Evolutionary conservation across 1,140 invertebrate species (phyloP), one percentile per base, ranked within the genome.

Genomic region (Drusus annulatus): DNA sequence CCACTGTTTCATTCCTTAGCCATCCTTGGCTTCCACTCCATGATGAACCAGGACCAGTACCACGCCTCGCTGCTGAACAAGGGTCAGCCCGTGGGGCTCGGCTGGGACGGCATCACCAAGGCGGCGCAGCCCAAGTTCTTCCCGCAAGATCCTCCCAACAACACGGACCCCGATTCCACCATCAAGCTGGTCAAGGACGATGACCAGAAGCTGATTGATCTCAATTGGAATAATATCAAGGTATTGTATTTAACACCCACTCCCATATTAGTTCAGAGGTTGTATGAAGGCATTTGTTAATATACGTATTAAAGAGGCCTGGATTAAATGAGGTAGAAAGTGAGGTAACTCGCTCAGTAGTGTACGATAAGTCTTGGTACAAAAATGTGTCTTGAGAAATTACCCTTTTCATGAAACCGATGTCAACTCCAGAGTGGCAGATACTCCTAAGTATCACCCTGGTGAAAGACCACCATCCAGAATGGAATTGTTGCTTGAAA

Each of bases 1-100:
- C 16, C 10, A 56, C 2, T 56, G 54, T 56, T 45, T 45, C 36
- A 13, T 56, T n/a, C 25, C 25, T 91, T 89, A 98, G 98, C 98
- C 90, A 98, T 99, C 89, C 92, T 99, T 81, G 98, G 98, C 85
- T 98, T 99, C 91, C 98, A 99, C 90, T 99, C 98, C 69, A 99
- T 99, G 96, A 96, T 99, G 94, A 99, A 99, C 90, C 98, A 99
- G 92, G 98, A 99, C 87, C 98, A 99, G 89, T 99, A 99, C 89
- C 97, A 99, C 90, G 98, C 98, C 71, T 98, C 98, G 54, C 88
- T 98, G 68, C 87, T 97, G 77, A 98, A 98, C 90, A 97, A 97
- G 89, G 95, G 95, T 19, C 95, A 97, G 87, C 95, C 95, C 0
- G 92, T 96, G 80, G 95, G 95, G 63, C 89, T 97, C 78, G 95